A percentile compares a stretch with the other conserved stretches of the same genome.
phyloP scores from a whole-genome alignment of 1,140 invertebrate species.

The Drosophila kepulauana region DNA sequence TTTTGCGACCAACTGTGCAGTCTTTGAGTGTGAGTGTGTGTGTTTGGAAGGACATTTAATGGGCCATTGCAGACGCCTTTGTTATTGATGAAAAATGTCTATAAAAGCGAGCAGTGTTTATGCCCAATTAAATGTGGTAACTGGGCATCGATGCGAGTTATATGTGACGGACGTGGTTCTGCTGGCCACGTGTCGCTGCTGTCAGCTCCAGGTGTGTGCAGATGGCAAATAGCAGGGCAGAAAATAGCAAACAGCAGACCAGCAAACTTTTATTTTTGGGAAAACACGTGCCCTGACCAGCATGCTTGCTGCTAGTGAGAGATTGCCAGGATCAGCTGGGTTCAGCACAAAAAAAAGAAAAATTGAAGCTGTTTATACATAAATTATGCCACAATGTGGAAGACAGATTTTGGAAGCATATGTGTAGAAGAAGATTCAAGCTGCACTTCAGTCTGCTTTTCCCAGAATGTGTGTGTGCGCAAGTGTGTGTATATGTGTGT shows the following conservation, averaged over 20 bases:
- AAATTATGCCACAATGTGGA: conserved; percentile 51
- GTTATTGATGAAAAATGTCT: conserved; percentile 77
- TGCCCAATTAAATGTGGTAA: conserved; percentile 75
- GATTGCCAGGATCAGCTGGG: conserved; percentile 39
- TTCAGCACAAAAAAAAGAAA: background rate
- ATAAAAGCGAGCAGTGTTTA: conserved; percentile 68
- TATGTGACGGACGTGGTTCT: conserved; percentile 48
- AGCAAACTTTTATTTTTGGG: conserved; percentile 4
- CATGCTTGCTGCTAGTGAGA: background rate
- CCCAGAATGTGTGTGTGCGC: background rate
- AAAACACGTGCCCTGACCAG: conserved; percentile 23
- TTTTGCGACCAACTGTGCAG: background rate
- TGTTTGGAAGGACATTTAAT: conserved; percentile 55
- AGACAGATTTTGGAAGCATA: conserved; percentile 22
- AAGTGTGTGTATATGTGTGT: conserved; percentile 16
- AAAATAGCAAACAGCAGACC: background rate
- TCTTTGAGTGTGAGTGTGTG: conserved; percentile 15
- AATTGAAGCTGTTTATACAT: conserved; percentile 34
- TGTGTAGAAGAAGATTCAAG: background rate
- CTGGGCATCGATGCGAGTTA: conserved; percentile 61
- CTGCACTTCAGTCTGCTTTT: background rate
- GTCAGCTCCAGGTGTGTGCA: conserved; percentile 33
- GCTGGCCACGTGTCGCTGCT: background rate
- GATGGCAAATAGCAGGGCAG: background rate
- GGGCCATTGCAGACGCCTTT: conserved; percentile 48